Percentiles rank a stretch among this genome's conserved stretches.
phyloP scores from a whole-genome alignment of 2,113 vertebrate species.

The Pandion haliaetus region DNA sequence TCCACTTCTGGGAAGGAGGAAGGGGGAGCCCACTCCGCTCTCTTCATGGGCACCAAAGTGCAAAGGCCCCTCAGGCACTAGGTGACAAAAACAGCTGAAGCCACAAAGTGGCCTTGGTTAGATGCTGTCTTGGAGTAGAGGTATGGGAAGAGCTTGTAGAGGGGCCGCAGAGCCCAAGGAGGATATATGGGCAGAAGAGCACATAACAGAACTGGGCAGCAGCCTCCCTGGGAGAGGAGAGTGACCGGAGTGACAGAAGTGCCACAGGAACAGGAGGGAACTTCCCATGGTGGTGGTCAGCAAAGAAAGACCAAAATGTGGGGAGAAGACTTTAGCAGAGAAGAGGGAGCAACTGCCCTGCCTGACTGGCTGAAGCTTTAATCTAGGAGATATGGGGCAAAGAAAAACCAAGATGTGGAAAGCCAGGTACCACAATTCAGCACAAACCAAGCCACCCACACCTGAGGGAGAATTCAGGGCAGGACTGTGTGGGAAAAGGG shows the following conservation, averaged over 20 bases:
- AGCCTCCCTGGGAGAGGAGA: not conserved
- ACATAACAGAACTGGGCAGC: not conserved
- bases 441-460: not conserved
- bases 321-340: not conserved
- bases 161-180: not conserved
- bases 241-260: rapidly evolving
- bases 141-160: not conserved
- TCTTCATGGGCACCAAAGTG: rapidly evolving
- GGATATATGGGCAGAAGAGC: not conserved
- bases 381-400: not conserved
- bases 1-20: not conserved
- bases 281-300: not conserved
- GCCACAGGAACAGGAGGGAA: not conserved
- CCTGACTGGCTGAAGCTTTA: not conserved
- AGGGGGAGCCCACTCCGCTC: not conserved
- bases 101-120: not conserved
- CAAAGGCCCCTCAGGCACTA: not conserved
- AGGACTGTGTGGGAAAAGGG: not conserved
- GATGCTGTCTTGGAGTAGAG: not conserved
- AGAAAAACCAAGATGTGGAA: not conserved
- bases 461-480: not conserved
- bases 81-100: not conserved
- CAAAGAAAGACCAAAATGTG: not conserved
- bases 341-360: not conserved
- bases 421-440: not conserved